A percentile compares a stretch with the other conserved stretches of the same genome.
phyloP scores from a whole-genome alignment of 2,113 vertebrate species.

The Herpetotheres cachinnans region DNA sequence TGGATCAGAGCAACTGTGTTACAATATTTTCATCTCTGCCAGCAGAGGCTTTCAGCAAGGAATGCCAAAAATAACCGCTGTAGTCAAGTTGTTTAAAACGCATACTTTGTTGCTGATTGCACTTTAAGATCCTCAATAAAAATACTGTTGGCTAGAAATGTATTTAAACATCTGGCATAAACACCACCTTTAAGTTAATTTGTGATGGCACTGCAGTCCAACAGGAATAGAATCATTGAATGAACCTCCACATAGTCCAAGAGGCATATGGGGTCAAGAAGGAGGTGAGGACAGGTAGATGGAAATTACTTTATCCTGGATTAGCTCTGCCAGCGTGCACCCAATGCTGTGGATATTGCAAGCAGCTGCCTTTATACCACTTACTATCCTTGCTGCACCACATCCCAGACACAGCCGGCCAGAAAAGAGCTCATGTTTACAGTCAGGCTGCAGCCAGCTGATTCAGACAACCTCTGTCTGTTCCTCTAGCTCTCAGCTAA shows the following conservation, averaged over 20 bases:
- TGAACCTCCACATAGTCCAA: not conserved
- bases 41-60: not conserved
- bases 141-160: not conserved
- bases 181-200: not conserved
- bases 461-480: not conserved
- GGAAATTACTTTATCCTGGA: not conserved
- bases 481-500: not conserved
- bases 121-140: slow-evolving; percentile 5
- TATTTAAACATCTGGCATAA: not conserved
- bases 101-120: not conserved
- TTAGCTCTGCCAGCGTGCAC: not conserved
- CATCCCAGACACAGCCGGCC: not conserved
- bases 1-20: not conserved
- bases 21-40: slow-evolving; percentile 7
- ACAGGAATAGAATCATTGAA: not conserved
- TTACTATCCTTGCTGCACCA: not conserved
- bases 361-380: not conserved
- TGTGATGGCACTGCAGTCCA: not conserved
- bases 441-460: not conserved
- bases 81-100: not conserved
- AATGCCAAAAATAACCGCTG: slow-evolving; percentile 18
- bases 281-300: not conserved
- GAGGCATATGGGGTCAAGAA: not conserved
- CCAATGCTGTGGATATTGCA: not conserved
- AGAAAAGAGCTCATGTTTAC: not conserved